Percentiles rank a stretch among this genome's conserved stretches.
Conservation (phyloP, 64 coral and sea anemone genomes). For the Catalaphyllia jardinei region DNA sequence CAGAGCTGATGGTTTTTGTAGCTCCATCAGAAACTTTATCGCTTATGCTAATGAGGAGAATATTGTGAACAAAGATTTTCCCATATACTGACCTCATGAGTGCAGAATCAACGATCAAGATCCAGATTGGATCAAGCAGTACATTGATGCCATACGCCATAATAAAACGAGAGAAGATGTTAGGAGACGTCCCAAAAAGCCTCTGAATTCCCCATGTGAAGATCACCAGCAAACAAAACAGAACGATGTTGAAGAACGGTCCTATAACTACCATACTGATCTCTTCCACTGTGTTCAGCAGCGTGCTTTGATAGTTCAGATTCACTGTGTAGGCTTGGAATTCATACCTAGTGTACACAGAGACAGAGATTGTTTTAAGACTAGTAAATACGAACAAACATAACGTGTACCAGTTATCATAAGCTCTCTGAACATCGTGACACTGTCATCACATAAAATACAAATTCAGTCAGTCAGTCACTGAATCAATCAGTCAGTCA, state of each 20-base stretch:
- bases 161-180: slow-evolving; percentile 91
- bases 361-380: not conserved
- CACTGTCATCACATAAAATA: too few relatives aligned
- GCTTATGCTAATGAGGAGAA: too few relatives aligned
- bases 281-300: slow-evolving; percentile 85
- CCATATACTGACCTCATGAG: slow-evolving; percentile 59
- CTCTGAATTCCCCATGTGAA: slow-evolving; percentile 71
- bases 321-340: slow-evolving; percentile 92
- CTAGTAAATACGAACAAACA: not conserved
- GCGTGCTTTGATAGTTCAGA: slow-evolving; percentile 92
- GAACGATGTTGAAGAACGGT: slow-evolving; percentile 82
- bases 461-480: too few relatives aligned
- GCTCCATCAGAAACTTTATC: too few relatives aligned
- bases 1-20: too few relatives aligned
- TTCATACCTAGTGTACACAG: slow-evolving; percentile 65
- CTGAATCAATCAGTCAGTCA: too few relatives aligned
- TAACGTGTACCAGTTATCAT: not conserved
- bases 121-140: slow-evolving; percentile 89
- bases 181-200: slow-evolving; percentile 77
- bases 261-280: slow-evolving; percentile 83
- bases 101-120: slow-evolving; percentile 84
- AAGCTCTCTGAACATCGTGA: too few relatives aligned
- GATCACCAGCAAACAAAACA: slow-evolving; percentile 79
- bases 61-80: too few relatives aligned
- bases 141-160: slow-evolving; percentile 93